Base-by-base conservation (phyloP, 2,888 invertebrate genomes). In the Celastrina argiolus region DNA sequence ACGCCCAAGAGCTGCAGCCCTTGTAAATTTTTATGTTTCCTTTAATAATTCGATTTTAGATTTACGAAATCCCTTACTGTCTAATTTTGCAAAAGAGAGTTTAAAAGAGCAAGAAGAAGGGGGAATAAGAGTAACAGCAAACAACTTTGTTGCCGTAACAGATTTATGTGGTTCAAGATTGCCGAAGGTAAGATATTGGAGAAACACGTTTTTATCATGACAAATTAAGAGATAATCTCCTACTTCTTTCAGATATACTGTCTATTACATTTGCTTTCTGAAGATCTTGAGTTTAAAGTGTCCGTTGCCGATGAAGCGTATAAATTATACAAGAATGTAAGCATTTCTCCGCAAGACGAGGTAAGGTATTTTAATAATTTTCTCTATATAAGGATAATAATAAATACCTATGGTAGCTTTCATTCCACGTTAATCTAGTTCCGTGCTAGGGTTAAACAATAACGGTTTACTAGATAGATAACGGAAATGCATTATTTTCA, bases 101-200 rank as follows among this genome's bases (percentile, higher is more conserved):
- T 65, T 82, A 22, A 59, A 65, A 7, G 68, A 70, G 14, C 68
- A 69, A 0, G 65, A 69, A 0, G 76, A 74, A 22, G 16, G 31
- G 0, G 70, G 68, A 26, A 67, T 65, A 0, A 51, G 71, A 65
- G 8, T 75, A 71, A 58, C 65, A 65, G 0, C n/a, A n/a, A n/a
- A n/a, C n/a, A n/a, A 68, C 76, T 0, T 45, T 41, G 14, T 84
- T 8, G 73, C 80, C 1, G 87, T 84, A 0, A 78, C 78, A 0
- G 84, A 85, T 34, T n/a, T 87, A n/a, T 79, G 87, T 2, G 90
- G 88, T 1, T 88, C 88, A 0, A 77, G 86, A 3, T 75, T 85
- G 75, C 82, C 90, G 0, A 90, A 90, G 83, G 90, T 87, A 14
- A n/a, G 3, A n/a, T n/a, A n/a, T n/a, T n/a, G n/a, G n/a, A n/a